These are phyloP conservation scores for Hippotragus niger DNA, from an alignment of 2,113 vertebrate genomes.

Conservation along the genomic window DNA sequence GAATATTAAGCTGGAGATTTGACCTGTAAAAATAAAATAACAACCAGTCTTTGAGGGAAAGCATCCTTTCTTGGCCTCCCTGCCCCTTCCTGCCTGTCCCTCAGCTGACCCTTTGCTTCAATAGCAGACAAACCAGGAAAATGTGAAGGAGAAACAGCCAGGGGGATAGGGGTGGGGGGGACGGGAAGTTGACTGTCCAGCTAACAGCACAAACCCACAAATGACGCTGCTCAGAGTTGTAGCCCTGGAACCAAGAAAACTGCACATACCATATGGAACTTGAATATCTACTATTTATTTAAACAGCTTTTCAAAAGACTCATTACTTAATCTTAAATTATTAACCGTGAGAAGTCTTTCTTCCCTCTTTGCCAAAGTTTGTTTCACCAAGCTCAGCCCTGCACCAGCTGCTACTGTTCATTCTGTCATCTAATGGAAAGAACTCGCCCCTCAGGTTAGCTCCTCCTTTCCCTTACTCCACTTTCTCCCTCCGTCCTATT, in stretches of 20 bases:
- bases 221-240: background rate
- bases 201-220: background rate
- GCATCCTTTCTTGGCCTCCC: background rate
- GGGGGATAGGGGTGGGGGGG: background rate
- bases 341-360: background rate
- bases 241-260: background rate
- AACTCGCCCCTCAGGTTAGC: background rate
- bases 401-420: background rate
- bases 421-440: background rate
- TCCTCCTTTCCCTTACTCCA: background rate
- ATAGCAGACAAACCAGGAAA: background rate
- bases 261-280: rapidly evolving
- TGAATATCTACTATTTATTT: background rate
- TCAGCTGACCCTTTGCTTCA: background rate
- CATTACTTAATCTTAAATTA: background rate
- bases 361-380: background rate
- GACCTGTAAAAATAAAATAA: background rate
- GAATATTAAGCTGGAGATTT: background rate
- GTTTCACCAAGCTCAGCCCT: background rate
- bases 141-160: background rate
- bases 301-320: background rate
- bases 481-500: too few relatives aligned
- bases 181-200: background rate
- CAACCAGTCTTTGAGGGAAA: background rate
- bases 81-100: background rate